Percentiles rank a stretch among this genome's conserved stretches.
Evolutionary conservation across 2,113 vertebrate species (phyloP).

Genomic region (Myxocyprinus asiaticus): DNA sequence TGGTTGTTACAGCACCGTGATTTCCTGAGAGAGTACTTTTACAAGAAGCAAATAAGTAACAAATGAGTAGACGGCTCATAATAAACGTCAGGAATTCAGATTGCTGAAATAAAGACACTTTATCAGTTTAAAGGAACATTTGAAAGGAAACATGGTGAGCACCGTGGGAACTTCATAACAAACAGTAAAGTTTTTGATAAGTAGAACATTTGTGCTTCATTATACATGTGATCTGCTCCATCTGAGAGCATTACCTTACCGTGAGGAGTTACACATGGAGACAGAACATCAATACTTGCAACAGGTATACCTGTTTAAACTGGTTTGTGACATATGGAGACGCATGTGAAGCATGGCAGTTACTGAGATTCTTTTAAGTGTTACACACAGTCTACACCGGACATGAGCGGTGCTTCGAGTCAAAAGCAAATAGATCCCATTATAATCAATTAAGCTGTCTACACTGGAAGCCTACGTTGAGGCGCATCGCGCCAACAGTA

Average conservation of each 20-base stretch:
- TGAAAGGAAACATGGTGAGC: neutral
- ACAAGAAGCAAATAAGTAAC: neutral
- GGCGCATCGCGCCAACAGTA: too few species aligned
- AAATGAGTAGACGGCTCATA: neutral
- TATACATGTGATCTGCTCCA: neutral
- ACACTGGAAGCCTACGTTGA: too few species aligned
- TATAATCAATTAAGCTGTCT: too few species aligned
- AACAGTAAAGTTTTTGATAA: neutral
- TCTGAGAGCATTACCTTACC: neutral
- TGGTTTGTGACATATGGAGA: too few species aligned
- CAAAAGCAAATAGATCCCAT: too few species aligned
- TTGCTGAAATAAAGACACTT: neutral
- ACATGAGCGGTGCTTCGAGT: too few species aligned
- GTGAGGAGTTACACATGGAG: too few species aligned
- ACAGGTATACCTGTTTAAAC: too few species aligned
- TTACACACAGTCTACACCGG: too few species aligned
- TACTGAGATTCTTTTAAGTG: too few species aligned
- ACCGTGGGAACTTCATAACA: neutral
- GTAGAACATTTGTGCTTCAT: neutral
- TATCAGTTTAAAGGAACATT: neutral
- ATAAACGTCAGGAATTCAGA: neutral
- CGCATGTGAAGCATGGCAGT: too few species aligned
- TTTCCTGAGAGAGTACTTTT: neutral
- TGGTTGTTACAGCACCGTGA: neutral
- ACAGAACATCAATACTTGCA: too few species aligned